Percentiles rank a stretch among this genome's conserved stretches.
phyloP scores from a whole-genome alignment of 2,797 vertebrate species.

The Phataginus tetradactyla region DNA sequence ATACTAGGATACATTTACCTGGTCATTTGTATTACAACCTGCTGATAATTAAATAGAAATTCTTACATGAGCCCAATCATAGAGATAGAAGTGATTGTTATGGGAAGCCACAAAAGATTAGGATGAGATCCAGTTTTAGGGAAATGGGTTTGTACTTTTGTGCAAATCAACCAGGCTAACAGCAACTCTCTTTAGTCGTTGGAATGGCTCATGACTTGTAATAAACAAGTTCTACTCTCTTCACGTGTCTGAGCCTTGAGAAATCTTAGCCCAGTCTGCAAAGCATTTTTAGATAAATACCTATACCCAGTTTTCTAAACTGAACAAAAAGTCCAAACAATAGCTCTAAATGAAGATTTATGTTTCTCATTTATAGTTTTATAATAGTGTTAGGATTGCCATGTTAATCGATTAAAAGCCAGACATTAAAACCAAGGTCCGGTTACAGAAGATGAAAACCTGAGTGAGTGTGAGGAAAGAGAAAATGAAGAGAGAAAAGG shows the following conservation, averaged over 20 bases:
- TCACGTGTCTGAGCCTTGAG: constrained; percentile 38
- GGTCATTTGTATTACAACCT: constrained; percentile 46
- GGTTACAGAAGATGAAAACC: neutral
- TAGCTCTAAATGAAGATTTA: constrained; percentile 21
- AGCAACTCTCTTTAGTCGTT: neutral
- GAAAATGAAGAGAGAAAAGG: neutral
- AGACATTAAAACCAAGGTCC: neutral
- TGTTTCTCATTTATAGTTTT: constrained; percentile 47
- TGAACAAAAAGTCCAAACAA: neutral
- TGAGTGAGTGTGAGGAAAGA: neutral
- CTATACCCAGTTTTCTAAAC: neutral
- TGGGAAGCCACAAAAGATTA: constrained; percentile 41
- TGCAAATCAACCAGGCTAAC: neutral
- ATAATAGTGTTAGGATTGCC: neutral
- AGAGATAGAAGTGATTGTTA: neutral
- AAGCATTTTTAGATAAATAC: constrained; percentile 15
- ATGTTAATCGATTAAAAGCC: neutral
- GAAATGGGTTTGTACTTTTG: constrained; percentile 46
- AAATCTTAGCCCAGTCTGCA: neutral
- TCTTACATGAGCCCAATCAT: neutral
- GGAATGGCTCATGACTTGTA: neutral
- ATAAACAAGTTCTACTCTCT: constrained; percentile 30
- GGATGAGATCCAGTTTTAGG: constrained; percentile 45
- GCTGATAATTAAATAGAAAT: constrained; percentile 55
- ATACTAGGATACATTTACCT: neutral